A percentile compares a stretch with the other conserved stretches of the same genome.
Evolutionary conservation across 1,140 invertebrate genomes (phyloP).

Genomic region (Zaprionus tsacasi): DNA sequence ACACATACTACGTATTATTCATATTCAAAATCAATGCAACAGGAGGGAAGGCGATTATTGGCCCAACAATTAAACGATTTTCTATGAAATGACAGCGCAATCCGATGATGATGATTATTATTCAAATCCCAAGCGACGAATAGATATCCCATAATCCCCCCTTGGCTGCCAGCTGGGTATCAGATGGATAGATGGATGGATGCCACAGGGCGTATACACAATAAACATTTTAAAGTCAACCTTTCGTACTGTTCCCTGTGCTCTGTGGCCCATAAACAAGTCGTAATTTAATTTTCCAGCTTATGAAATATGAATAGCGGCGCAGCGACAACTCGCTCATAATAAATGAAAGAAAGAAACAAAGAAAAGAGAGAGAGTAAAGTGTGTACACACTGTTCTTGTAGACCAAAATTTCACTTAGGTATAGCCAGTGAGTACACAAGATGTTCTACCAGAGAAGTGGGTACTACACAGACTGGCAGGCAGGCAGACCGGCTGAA

Average conservation of each 20-base stretch:
- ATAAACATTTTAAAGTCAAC: not conserved
- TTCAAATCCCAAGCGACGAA: not conserved
- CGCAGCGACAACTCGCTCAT: conserved; percentile 52
- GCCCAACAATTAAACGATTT: not conserved
- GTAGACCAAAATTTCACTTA: conserved; percentile 62
- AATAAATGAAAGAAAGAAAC: conserved; percentile 53
- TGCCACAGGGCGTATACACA: not conserved
- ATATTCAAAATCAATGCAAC: not conserved
- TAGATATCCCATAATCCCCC: not conserved
- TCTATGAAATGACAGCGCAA: not conserved
- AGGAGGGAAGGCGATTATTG: not conserved
- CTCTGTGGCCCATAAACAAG: conserved; percentile 26
- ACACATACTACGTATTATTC: not conserved
- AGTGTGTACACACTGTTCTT: conserved; percentile 55
- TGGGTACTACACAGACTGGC: too few relatives aligned
- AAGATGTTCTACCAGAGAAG: not conserved
- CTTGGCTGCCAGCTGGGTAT: not conserved
- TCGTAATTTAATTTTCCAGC: conserved; percentile 62
- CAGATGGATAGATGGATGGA: not conserved
- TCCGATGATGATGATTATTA: not conserved
- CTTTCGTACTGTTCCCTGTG: conserved; percentile 8
- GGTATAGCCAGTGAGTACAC: conserved; percentile 20
- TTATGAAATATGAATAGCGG: conserved; percentile 60
- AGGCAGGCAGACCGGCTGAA: conserved; percentile 55
- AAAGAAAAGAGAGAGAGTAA: conserved; percentile 3